A percentile compares a stretch with the other conserved stretches of the same genome.
Conservation (phyloP, 2,113 vertebrate genomes). For the Spermophilus dauricus region DNA sequence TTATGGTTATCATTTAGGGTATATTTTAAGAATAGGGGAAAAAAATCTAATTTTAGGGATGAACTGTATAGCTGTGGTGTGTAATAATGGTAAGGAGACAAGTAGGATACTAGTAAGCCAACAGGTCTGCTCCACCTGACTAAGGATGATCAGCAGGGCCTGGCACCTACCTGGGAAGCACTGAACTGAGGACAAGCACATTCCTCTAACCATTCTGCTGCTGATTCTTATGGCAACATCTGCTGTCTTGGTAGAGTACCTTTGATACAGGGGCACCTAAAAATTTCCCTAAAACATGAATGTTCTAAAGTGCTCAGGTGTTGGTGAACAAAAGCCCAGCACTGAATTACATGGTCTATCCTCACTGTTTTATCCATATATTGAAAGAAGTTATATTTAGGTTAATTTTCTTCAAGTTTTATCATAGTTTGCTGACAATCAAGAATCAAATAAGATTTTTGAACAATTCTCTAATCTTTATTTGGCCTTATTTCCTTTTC, state of each 20-base stretch:
- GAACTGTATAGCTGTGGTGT: neutral
- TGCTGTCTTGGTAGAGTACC: neutral
- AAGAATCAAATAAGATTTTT: neutral
- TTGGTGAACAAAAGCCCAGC: neutral
- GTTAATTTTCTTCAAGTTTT: neutral
- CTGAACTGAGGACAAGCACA: neutral
- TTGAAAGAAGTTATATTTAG: neutral
- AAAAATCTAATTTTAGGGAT: neutral
- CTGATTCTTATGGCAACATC: rapidly evolving
- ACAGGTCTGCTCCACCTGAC: neutral
- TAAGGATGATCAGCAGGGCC: neutral
- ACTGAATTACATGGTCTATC: neutral
- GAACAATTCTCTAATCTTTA: neutral
- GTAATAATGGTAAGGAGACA: neutral
- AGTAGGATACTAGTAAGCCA: neutral
- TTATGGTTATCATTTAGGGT: neutral
- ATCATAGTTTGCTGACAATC: neutral
- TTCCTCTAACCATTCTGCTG: neutral
- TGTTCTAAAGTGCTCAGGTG: neutral
- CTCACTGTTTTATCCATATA: neutral
- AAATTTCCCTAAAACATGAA: neutral
- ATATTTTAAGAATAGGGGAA: neutral
- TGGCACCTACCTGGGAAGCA: neutral
- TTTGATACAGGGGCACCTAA: neutral
- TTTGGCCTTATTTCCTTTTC: constrained; percentile 47